These are phyloP conservation scores for Melanotaenia trifasciata DNA, from an alignment of 2,797 vertebrate genomes.

Conservation along the genomic window DNA sequence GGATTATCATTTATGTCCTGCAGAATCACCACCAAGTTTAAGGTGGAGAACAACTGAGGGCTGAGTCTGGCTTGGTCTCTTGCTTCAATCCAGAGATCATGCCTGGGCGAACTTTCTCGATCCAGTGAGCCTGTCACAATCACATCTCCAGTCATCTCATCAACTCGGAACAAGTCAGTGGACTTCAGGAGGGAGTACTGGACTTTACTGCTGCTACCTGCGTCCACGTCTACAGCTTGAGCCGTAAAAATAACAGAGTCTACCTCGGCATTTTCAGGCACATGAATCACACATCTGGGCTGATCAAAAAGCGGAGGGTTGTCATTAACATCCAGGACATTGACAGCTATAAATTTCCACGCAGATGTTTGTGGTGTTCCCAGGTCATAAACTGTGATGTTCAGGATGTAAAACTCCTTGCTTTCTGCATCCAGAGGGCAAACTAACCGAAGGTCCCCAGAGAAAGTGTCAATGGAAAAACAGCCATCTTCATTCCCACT, in stretches of 20 bases:
- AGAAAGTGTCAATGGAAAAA: constrained; percentile 90
- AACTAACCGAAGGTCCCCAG: constrained; percentile 87
- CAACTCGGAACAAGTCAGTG: constrained; percentile 88
- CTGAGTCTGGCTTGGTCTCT: constrained; percentile 87
- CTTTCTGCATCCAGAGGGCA: constrained; percentile 90
- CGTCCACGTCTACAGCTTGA: constrained; percentile 86
- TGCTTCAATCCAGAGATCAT: constrained; percentile 89
- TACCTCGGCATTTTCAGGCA: constrained; percentile 87
- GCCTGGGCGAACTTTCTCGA: constrained; percentile 86
- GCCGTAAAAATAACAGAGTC: constrained; percentile 87
- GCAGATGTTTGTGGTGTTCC: constrained; percentile 90
- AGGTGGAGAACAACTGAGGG: constrained; percentile 85
- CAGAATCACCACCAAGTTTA: constrained; percentile 87
- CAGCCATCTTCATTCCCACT: constrained; percentile 93
- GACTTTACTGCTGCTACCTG: constrained; percentile 85
- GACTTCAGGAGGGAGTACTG: constrained; percentile 88
- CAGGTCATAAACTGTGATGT: constrained; percentile 92
- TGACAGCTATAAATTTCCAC: constrained; percentile 93
- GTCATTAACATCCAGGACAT: constrained; percentile 92
- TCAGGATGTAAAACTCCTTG: constrained; percentile 93
- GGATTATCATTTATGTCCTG: constrained; percentile 94
- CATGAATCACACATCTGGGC: constrained; percentile 84
- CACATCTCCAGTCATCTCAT: constrained; percentile 89
- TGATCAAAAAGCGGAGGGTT: constrained; percentile 90
- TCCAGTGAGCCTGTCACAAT: constrained; percentile 86